Evolutionary conservation across 2,797 vertebrate species (phyloP), one percentile per base, ranked within the genome.

Genomic region (Anguilla anguilla): DNA sequence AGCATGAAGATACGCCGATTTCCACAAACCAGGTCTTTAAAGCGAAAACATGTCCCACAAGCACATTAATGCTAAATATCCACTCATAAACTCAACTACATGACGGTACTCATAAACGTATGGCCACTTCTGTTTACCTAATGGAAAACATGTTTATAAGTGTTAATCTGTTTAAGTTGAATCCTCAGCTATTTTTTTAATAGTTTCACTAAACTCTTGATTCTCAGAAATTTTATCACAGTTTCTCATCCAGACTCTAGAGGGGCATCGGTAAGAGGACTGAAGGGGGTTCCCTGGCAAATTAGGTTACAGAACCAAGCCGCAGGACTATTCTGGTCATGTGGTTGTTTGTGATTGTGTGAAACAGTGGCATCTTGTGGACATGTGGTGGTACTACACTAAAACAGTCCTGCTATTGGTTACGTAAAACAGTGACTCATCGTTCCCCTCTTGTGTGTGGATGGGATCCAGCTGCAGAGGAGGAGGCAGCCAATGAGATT

Each of bases 401-500:
- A 43, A 72, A 57, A 67, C 55, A 31, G 57, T 46, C 43, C 39
- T 55, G 31, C 43, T 35, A 53, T 55, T 84, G 51, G 81, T 87
- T 87, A 87, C 84, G 82, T 84, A 87, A 87, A 84, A 57, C 61
- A 39, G 55, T 87, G 87, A 84, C 83, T 57, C 83, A 84, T 31
- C 86, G 51, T 53, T 28, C 55, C 31, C 86, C 53, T 69, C 77
- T 6, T 53, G 77, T 69, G 61, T 82, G 61, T 69, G 81, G 67
- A 87, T 74, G 67, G 86, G 49, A 87, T 61, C 61, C 83, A 82
- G 61, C 59, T 87, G 86, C 86, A 72, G 31, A 83, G 86, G 39
- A 46, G 64, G 64, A 83, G 72, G 31, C 86, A 87, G 61, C 61
- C 59, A 83, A 46, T 82, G 46, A 87, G 46, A 87, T 87, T 61